Base-by-base conservation (phyloP, 2,888 invertebrate species). In the Phalangium opilio region DNA sequence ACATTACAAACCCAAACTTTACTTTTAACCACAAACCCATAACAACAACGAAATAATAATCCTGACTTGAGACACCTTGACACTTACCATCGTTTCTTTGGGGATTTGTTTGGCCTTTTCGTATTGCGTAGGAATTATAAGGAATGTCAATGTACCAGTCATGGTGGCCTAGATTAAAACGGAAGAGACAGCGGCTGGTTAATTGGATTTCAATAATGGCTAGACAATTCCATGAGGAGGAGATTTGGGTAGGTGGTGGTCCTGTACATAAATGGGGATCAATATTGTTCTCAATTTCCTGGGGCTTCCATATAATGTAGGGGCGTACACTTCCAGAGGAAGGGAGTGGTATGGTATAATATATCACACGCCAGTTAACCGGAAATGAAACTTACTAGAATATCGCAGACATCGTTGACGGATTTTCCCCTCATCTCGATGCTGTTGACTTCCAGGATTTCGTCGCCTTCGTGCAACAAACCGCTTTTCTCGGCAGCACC, bases 391-490 rank as follows among this genome's bases (percentile, higher is more conserved):
- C 51, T 53, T 50, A 66, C 67, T 63, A 95, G 74, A 65, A 96
- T 79, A 65, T 90, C 89, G 72, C 95, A 95, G 63, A 96, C 95
- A 67, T 95, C 93, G 70, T 95, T 90, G 59, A 98, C 89, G 41
- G 86, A 84, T 70, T 93, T 93, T 58, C 95, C 91, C 55, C 91
- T 79, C 83, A 96, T 81, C 62, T 86, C 83, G 50, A 89, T 81
- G 32, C 90, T 90, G 69, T 96, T 96, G 36, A 96, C 90, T 67
- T 73, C 95, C 27, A 96, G 73, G 41, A 91, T 82, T 72, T 96
- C 96, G 64, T 98, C 96, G 49, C 93, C 93, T 68, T 95, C 93
- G 64, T 91, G 91, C 47, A 96, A 71, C 10, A 93, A 73, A 57
- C 66, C 91, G 44, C 89, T 90, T 67, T 91, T 90, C 64, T 96